Percentiles rank a stretch among this genome's conserved stretches.
phyloP scores from a whole-genome alignment of 1,140 invertebrate species.

The Phenacoccus solenopsis region DNA sequence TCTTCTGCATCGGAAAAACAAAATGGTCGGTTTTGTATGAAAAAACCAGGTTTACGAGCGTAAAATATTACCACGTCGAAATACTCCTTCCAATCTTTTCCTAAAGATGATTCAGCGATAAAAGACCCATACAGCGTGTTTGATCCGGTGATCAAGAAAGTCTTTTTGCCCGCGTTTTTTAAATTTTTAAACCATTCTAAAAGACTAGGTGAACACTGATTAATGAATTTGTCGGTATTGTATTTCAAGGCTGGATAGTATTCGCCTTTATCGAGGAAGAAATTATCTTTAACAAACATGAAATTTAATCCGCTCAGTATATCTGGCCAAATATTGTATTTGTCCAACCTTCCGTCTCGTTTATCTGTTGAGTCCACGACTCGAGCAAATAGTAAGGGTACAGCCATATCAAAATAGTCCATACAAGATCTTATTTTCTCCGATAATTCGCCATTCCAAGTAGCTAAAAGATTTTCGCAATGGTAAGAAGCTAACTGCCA shows the following conservation, averaged over 20 bases:
- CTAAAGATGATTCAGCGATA: conserved; percentile 49
- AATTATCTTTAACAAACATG: conserved; percentile 50
- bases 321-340: conserved; percentile 53
- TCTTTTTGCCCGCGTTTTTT: conserved; percentile 39
- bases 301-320: conserved; percentile 45
- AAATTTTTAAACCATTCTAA: conserved; percentile 49
- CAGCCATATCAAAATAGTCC: conserved; percentile 64
- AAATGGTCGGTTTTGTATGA: conserved; percentile 46
- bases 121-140: conserved; percentile 57
- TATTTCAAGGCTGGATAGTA: conserved; percentile 50
- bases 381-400: conserved; percentile 52
- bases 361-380: conserved; percentile 56
- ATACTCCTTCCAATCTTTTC: conserved; percentile 52
- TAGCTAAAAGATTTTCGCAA: conserved; percentile 40
- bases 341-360: conserved; percentile 33
- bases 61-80: conserved; percentile 60
- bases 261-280: conserved; percentile 39
- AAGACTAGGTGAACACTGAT: conserved; percentile 43
- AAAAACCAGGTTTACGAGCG: conserved; percentile 67
- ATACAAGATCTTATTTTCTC: conserved; percentile 49
- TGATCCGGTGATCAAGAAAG: conserved; percentile 65
- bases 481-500: conserved; percentile 46
- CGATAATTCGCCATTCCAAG: conserved; percentile 47
- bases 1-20: conserved; percentile 36
- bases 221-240: conserved; percentile 49